Base-by-base conservation (phyloP, 2,888 invertebrate genomes). In the Apodemia duryi region DNA sequence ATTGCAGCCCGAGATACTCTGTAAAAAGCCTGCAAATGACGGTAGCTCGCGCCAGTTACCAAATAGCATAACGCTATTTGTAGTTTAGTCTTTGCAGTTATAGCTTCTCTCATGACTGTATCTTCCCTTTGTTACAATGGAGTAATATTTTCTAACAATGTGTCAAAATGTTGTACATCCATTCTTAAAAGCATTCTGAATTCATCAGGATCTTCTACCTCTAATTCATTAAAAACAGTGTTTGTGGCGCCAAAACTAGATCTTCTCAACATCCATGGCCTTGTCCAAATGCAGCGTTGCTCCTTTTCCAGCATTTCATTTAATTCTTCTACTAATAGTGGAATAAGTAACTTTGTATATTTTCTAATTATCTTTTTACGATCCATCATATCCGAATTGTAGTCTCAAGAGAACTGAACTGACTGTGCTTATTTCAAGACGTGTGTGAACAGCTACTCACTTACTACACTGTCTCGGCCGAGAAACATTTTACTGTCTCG, bases 291-390 rank as follows among this genome's bases (percentile, higher is more conserved):
- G 13, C 49, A n/a, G 2, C 11, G 1, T n/a, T 49, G 7, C 49
- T 49, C 49, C 5, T 49, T 6, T 11, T 1, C 49, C n/a, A 49
- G 6, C 11, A 60, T 1, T 60, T 10, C 2, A 4, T 1, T 11
- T 60, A 35, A 10, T 1, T 29, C n/a, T 32, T 29, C 60, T 60
- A 11, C 28, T 57, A 57, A 32, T 60, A 54, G 57, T 43, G 57
- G 62, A 63, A 63, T 63, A 46, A 63, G 46, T 63, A 62, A 65
- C 62, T 65, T 63, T 63, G 54, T 57, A 60, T 29, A 43, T 65
- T 62, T 62, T 57, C 13, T 49, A 46, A 46, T 46, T 11, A 46
- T 46, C 13, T 46, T 46, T 46, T 46, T 46, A 7, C 32, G 51
- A 63, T 57, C 28, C 21, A 57, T 46, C 46, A 9, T 46, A 9